Evolutionary conservation across 2,113 vertebrate genomes (phyloP).

Genomic region (Toxostoma redivivum): DNA sequence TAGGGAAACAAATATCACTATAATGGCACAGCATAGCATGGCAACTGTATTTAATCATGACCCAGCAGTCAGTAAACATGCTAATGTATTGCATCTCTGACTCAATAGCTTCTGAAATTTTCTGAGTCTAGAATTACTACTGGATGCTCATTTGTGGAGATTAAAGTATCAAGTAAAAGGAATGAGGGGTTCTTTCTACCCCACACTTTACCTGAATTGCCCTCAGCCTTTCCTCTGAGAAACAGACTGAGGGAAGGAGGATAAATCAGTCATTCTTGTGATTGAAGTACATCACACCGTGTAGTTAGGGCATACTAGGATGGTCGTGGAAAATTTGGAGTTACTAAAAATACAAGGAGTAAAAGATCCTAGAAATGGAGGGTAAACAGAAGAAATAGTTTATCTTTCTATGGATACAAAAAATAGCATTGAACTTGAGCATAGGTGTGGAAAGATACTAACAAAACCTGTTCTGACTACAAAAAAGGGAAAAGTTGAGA

Average conservation of each 20-base stretch:
- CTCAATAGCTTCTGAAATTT: not conserved
- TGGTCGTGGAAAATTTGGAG: not conserved
- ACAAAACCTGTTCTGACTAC: not conserved
- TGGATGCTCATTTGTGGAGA: not conserved
- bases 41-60: slow-evolving; percentile 21
- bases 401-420: not conserved
- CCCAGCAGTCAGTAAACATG: not conserved
- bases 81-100: not conserved
- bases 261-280: not conserved
- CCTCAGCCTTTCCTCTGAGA: not conserved
- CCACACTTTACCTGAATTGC: not conserved
- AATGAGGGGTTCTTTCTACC: not conserved
- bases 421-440: not conserved
- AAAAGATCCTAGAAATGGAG: not conserved
- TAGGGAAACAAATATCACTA: not conserved
- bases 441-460: not conserved
- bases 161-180: not conserved
- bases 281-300: not conserved
- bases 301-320: not conserved
- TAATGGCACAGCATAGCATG: not conserved
- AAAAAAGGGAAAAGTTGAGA: not conserved
- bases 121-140: not conserved
- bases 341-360: not conserved
- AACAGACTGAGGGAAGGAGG: not conserved
- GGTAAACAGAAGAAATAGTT: not conserved